phyloP scores from a whole-genome alignment of 2,797 vertebrate genomes.

The Argyrosomus regius region DNA sequence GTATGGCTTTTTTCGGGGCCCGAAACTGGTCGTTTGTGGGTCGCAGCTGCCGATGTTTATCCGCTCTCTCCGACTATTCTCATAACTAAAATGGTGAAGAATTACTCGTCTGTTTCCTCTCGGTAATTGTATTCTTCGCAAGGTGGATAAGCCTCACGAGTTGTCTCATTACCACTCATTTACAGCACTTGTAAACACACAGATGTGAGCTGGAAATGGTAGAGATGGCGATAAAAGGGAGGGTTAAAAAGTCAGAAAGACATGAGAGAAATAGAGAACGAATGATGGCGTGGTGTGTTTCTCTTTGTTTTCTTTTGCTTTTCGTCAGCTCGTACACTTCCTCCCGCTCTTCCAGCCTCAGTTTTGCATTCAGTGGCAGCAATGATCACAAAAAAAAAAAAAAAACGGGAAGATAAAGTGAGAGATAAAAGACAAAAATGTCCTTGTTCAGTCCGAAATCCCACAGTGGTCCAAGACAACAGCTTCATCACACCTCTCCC shows the following conservation, averaged over 20 bases:
- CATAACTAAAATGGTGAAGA: not conserved
- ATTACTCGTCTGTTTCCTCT: not conserved
- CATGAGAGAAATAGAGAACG: not conserved
- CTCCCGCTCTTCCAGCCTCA: not conserved
- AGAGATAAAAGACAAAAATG: conserved; percentile 38
- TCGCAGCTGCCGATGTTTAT: conserved; percentile 8
- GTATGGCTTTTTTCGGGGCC: conserved; percentile 4
- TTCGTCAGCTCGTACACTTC: not conserved
- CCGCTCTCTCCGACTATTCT: not conserved
- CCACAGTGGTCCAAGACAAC: conserved; percentile 28
- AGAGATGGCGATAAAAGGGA: conserved; percentile 2
- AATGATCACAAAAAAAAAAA: conserved; percentile 3
- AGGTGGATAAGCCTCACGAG: not conserved
- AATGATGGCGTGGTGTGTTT: not conserved
- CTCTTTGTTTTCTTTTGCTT: not conserved
- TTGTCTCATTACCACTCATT: conserved; percentile 26
- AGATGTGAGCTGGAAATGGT: not conserved
- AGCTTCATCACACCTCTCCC: conserved; percentile 40
- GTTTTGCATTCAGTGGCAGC: conserved; percentile 23
- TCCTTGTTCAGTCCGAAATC: conserved; percentile 34
- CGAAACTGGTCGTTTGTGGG: not conserved
- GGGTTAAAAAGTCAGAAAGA: conserved; percentile 10
- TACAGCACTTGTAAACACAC: conserved; percentile 9
- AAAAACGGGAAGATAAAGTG: not conserved
- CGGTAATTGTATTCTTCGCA: not conserved